These are phyloP conservation scores for Yponomeuta malinellus DNA, from an alignment of 2,888 invertebrate species.

Conservation along the genomic window DNA sequence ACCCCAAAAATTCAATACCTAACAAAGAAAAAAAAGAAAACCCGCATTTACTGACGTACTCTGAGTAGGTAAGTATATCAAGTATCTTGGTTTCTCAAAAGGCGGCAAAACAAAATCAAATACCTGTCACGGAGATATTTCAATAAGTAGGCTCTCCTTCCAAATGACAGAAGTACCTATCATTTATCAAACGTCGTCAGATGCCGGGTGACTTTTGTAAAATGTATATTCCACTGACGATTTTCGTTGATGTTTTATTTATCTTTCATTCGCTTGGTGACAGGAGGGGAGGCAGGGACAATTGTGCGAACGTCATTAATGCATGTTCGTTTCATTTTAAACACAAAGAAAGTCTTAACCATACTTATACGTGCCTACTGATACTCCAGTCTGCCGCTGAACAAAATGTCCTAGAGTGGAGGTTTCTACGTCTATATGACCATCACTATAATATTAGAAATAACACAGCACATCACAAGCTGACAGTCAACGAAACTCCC, in stretches of 20 bases:
- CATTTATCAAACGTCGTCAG: constrained; percentile 13
- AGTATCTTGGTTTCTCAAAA: not conserved
- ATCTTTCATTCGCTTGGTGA: constrained; percentile 10
- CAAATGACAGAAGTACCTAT: constrained; percentile 8
- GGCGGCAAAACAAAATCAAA: not conserved
- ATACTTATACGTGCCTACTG: too few species aligned
- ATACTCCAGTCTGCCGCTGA: too few species aligned
- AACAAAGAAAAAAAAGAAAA: too few species aligned
- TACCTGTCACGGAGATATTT: not conserved
- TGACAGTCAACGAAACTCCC: too few species aligned
- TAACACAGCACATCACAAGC: too few species aligned
- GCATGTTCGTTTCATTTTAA: constrained; percentile 3
- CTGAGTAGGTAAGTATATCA: not conserved
- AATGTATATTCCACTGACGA: constrained; percentile 10
- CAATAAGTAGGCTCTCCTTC: not conserved
- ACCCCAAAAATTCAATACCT: too few species aligned
- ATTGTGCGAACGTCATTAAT: constrained; percentile 12
- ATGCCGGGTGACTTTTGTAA: constrained; percentile 10
- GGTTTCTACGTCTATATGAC: too few species aligned
- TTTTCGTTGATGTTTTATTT: constrained; percentile 7
- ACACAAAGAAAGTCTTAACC: not conserved
- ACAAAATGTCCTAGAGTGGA: too few species aligned
- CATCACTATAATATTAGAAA: too few species aligned
- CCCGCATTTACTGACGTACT: not conserved
- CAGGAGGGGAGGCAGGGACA: constrained; percentile 1